Evolutionary conservation across 2,888 invertebrate species (phyloP), one percentile per base, ranked within the genome.

Genomic region (Leptogaster cylindrica): DNA sequence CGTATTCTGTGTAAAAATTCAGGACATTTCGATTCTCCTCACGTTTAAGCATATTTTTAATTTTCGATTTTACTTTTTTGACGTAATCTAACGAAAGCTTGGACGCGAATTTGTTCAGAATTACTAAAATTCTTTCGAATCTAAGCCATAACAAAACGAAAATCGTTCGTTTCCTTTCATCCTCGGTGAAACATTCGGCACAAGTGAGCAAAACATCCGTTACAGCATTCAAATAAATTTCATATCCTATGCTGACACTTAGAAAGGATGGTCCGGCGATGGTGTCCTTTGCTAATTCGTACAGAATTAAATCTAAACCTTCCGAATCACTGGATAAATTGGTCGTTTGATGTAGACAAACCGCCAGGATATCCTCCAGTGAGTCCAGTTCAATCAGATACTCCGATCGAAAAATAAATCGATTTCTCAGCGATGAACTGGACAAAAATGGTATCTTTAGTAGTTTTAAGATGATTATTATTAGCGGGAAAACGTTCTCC

Each of bases 141-240:
- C 86, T 80, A 36, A 88, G 79, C 86, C 87, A 88, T 82, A 88
- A 84, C 6, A 87, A 73, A n/a, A 84, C 82, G 66, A 87, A 81
- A 5, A 86, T 83, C 1, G 74, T 70, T 0, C 77, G 75, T 67
- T 83, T 83, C 70, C 81, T 77, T 72, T 86, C 84, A n/a, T 79
- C 75, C 3, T 76, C 75, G 31, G 75, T 75, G 68, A 86, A 81
- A 73, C 81, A 82, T 58, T 83, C 82, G 12, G 84, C 82, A 70
- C 85, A 84, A 41, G 81, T 81, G 65, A 81, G 77, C 74, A 88
- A 83, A 31, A 84, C 76, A 12, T 81, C 78, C 18, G 83, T 77
- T 1, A 88, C 74, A 72, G 86, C 86, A 44, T 83, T 81, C 20
- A 84, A 76, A 73, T 86, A 88, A 18, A 85, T 81, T 72, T 87